Evolutionary conservation across 2,113 vertebrate genomes (phyloP), one percentile per base, ranked within the genome.

Genomic region (Catharus bicknelli): DNA sequence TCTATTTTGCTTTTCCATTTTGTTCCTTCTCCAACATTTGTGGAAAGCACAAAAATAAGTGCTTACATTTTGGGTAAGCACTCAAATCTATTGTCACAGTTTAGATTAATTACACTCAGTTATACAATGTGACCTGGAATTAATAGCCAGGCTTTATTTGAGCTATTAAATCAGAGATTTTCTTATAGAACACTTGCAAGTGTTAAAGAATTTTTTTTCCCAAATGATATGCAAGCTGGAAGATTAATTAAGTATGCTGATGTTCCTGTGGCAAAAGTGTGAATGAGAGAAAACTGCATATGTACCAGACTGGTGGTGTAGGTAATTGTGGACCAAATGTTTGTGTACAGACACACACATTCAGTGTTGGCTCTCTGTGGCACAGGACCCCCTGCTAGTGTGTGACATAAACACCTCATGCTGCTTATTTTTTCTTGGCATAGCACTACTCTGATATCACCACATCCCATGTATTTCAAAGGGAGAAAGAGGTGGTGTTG

Each of bases 1-100:
- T 88, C 40, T 83, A 5, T 83, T 72, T 96, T 80, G 67, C 94
- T 18, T 88, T 66, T 83, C 26, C 29, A 16, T 90, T 93, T 90
- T 96, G 14, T 59, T 67, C 29, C 51, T 30, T 54, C 30, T 54
- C 17, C 51, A 74, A 38, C 57, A 8, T 54, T 58, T 78, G 51
- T 69, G 55, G 77, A 88, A 50, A 67, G 54, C 6, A 78, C 64
- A 91, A 79, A 84, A 93, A 59, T 86, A 91, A 95, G 50, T 29
- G 50, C 50, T 51, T 51, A 81, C 57, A 45, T 64, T 69, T 76
- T 45, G 25, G 51, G 50, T 88, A 78, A 73, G 16, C 25, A 68
- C 59, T 77, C 36, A 59, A 67, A 75, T 85, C 51, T 80, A 23
- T 59, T 83, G 26, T 55, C 83, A 53, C 43, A 22, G 54, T 64